A percentile compares a stretch with the other conserved stretches of the same genome.
Evolutionary conservation across 2,113 vertebrate genomes (phyloP).

Genomic region (Benitochromis conjunctus): DNA sequence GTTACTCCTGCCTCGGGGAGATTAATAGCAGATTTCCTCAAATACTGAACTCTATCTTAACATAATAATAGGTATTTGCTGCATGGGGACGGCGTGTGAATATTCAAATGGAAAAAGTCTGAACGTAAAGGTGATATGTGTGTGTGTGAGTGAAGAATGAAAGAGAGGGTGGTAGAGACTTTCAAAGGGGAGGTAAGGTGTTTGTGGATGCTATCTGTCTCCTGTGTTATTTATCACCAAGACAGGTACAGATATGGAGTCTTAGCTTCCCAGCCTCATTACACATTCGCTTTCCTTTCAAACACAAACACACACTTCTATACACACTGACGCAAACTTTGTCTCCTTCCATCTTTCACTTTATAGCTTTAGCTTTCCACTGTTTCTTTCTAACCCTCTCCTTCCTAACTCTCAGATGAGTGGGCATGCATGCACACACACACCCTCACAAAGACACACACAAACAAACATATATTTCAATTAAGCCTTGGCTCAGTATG

Average conservation of each 20-base stretch:
- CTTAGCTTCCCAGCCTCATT: slow-evolving; percentile 56
- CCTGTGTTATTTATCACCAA: slow-evolving; percentile 62
- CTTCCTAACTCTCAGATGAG: background rate
- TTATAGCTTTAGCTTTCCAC: background rate
- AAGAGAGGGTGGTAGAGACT: background rate
- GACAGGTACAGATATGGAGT: slow-evolving; percentile 67
- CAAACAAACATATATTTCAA: slow-evolving; percentile 67
- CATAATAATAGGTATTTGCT: background rate
- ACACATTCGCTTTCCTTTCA: slow-evolving; percentile 44
- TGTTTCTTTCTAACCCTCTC: background rate
- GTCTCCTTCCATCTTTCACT: slow-evolving; percentile 21
- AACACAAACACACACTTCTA: slow-evolving; percentile 13
- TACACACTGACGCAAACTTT: slow-evolving; percentile 27
- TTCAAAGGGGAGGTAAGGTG: background rate
- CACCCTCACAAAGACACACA: background rate
- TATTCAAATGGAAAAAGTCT: background rate
- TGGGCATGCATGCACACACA: background rate
- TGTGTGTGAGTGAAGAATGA: background rate
- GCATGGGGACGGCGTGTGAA: background rate
- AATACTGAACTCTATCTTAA: background rate
- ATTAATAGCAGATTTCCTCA: background rate
- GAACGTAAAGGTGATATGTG: background rate
- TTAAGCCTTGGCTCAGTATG: slow-evolving; percentile 63
- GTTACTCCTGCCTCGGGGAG: background rate
- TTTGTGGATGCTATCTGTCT: slow-evolving; percentile 32